phyloP scores from a whole-genome alignment of 2,113 vertebrate genomes.

The Lepisosteus oculatus region DNA sequence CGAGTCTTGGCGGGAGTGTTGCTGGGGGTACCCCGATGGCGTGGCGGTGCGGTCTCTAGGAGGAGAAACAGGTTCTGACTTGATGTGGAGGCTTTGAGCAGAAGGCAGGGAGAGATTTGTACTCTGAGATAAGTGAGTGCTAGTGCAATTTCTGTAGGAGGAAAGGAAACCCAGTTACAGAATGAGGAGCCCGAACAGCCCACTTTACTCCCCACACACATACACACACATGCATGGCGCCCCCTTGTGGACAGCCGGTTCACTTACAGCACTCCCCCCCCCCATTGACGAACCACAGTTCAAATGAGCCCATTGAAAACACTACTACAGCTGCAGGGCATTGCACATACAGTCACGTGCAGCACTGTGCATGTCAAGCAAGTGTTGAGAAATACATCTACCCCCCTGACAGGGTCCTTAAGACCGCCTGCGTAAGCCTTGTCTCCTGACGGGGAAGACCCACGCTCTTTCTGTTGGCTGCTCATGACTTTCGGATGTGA shows the following conservation, averaged over 20 bases:
- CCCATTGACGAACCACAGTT: too few relatives aligned
- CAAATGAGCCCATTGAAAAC: too few relatives aligned
- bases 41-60: constrained; percentile 98
- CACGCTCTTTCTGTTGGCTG: too few relatives aligned
- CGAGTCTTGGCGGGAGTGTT: constrained; percentile 91
- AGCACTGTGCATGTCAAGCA: too few relatives aligned
- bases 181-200: constrained; percentile 70
- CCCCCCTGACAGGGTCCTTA: too few relatives aligned
- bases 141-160: constrained; percentile 99
- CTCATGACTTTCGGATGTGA: too few relatives aligned
- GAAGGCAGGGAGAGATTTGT: constrained; percentile 99
- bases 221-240: constrained; percentile 61
- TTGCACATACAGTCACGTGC: too few relatives aligned
- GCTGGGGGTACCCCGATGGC: constrained; percentile 87
- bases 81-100: constrained; percentile 99
- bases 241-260: not conserved
- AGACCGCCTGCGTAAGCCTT: too few relatives aligned
- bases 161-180: constrained; percentile 96
- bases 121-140: constrained; percentile 99
- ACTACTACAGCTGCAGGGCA: too few relatives aligned
- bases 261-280: too few relatives aligned
- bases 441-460: too few relatives aligned
- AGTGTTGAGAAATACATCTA: too few relatives aligned
- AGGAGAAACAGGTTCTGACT: constrained; percentile 99
- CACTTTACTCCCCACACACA: constrained; percentile 60